Conservation (phyloP, 2,797 vertebrate genomes). For the Sebastiscus tertius region DNA sequence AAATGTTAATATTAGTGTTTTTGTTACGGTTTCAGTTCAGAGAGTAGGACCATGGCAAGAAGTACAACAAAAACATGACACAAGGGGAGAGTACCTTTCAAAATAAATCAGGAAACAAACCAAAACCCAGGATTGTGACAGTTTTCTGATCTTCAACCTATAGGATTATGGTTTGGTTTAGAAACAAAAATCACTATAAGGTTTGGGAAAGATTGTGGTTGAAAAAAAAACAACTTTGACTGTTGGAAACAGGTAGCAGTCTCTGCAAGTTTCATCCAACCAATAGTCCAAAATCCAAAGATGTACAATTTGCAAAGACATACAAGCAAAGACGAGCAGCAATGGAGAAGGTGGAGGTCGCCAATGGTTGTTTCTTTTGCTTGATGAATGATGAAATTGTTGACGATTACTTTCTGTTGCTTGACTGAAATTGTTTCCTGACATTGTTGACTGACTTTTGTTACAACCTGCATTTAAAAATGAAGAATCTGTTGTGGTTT, state of each 20-base stretch:
- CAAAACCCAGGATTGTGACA: too few relatives aligned
- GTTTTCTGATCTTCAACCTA: too few relatives aligned
- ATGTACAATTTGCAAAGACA: too few relatives aligned
- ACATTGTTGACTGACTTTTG: background rate
- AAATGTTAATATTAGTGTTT: background rate
- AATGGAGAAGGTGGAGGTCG: background rate
- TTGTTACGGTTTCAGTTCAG: too few relatives aligned
- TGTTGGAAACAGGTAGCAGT: fast-evolving
- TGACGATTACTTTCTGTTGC: background rate
- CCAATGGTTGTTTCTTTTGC: background rate
- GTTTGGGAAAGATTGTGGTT: background rate
- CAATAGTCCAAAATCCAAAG: background rate
- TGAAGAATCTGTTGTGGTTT: background rate
- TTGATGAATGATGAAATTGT: background rate
- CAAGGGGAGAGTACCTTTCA: fast-evolving
- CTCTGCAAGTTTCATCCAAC: background rate
- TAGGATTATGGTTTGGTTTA: background rate
- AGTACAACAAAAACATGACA: too few relatives aligned
- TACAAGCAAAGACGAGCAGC: background rate
- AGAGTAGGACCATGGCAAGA: too few relatives aligned
- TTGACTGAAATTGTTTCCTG: background rate
- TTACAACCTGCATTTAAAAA: too few relatives aligned
- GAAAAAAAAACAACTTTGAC: background rate
- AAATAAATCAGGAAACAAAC: too few relatives aligned
- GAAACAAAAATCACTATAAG: background rate